phyloP scores from a whole-genome alignment of 2,888 invertebrate genomes.

The Lutraria lutraria region DNA sequence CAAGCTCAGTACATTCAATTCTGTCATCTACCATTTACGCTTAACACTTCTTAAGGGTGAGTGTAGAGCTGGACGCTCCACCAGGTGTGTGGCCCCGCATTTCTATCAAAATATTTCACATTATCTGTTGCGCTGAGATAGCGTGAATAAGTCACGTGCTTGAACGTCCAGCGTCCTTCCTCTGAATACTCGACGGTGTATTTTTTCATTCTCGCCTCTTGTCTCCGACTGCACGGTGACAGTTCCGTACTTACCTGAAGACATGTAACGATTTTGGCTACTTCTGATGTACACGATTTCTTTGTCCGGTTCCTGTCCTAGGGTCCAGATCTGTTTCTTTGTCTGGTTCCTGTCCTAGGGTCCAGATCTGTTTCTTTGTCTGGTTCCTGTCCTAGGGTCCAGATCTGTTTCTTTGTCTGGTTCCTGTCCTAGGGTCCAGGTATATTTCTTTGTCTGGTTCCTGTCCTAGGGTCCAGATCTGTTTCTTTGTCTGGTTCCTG shows the following conservation, averaged over 20 bases:
- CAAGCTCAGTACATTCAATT: slow-evolving; percentile 94
- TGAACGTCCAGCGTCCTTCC: slow-evolving; percentile 93
- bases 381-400: slow-evolving; percentile 92
- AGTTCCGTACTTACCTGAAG: slow-evolving; percentile 97
- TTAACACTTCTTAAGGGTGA: slow-evolving; percentile 97
- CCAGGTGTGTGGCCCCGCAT: slow-evolving; percentile 93
- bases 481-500: slow-evolving; percentile 82
- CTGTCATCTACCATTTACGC: slow-evolving; percentile 92
- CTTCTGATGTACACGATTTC: slow-evolving; percentile 88
- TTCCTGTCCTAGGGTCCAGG: slow-evolving; percentile 94
- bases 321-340: slow-evolving; percentile 96
- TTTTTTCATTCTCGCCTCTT: slow-evolving; percentile 91
- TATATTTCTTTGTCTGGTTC: slow-evolving; percentile 90
- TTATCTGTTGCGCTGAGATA: slow-evolving; percentile 96
- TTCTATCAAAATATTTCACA: slow-evolving; percentile 91
- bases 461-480: slow-evolving; percentile 95
- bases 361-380: slow-evolving; percentile 94
- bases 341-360: slow-evolving; percentile 90
- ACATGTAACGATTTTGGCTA: slow-evolving; percentile 94
- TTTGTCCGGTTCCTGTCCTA: slow-evolving; percentile 89
- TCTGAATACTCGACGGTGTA: slow-evolving; percentile 92
- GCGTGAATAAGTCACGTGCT: slow-evolving; percentile 91
- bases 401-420: slow-evolving; percentile 92
- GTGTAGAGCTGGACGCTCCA: slow-evolving; percentile 98
- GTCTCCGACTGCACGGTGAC: slow-evolving; percentile 92